Percentiles rank a stretch among this genome's conserved stretches.
phyloP scores from a whole-genome alignment of 1,140 invertebrate genomes.

The Hermetia illucens region DNA sequence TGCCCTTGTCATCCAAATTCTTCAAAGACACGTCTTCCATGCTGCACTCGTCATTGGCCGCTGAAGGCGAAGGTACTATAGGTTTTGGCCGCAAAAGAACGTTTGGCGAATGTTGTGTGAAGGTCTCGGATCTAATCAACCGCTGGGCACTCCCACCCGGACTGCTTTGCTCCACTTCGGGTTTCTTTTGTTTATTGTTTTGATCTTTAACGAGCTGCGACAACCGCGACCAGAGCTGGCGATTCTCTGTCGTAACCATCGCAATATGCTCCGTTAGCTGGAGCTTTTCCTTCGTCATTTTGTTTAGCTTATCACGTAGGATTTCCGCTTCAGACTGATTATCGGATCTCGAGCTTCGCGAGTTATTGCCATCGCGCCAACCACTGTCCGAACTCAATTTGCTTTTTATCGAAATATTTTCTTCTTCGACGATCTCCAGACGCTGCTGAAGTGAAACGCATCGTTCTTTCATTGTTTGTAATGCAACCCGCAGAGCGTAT shows the following conservation, averaged over 20 bases:
- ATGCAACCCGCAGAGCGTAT: slow-evolving; percentile 51
- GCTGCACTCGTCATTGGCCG: slow-evolving; percentile 39
- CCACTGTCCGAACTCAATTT: no score
- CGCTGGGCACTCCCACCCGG: slow-evolving; percentile 12
- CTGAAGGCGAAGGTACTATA: slow-evolving; percentile 28
- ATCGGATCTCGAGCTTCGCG: no score
- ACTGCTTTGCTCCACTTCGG: slow-evolving; percentile 1
- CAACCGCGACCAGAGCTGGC: slow-evolving; percentile 58
- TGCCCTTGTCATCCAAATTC: slow-evolving; percentile 35
- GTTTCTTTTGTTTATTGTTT: slow-evolving; percentile 11
- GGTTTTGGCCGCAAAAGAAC: slow-evolving; percentile 33
- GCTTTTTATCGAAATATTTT: no score
- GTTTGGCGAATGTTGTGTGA: slow-evolving; percentile 42
- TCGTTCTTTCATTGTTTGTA: slow-evolving; percentile 64
- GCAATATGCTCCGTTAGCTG: slow-evolving; percentile 57
- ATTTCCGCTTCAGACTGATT: slow-evolving; percentile 32
- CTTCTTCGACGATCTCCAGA: slow-evolving; percentile 50
- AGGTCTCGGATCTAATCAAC: slow-evolving; percentile 43
- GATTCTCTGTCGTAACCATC: slow-evolving; percentile 67
- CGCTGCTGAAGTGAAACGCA: slow-evolving; percentile 56
- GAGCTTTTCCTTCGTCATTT: slow-evolving; percentile 54
- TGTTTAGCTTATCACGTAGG: slow-evolving; percentile 43
- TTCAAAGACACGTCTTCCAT: slow-evolving; percentile 64
- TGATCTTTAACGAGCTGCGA: slow-evolving; percentile 45
- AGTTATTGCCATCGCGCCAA: no score